Base-by-base conservation (phyloP, 2,113 vertebrate genomes). In the Engraulis encrasicolus region DNA sequence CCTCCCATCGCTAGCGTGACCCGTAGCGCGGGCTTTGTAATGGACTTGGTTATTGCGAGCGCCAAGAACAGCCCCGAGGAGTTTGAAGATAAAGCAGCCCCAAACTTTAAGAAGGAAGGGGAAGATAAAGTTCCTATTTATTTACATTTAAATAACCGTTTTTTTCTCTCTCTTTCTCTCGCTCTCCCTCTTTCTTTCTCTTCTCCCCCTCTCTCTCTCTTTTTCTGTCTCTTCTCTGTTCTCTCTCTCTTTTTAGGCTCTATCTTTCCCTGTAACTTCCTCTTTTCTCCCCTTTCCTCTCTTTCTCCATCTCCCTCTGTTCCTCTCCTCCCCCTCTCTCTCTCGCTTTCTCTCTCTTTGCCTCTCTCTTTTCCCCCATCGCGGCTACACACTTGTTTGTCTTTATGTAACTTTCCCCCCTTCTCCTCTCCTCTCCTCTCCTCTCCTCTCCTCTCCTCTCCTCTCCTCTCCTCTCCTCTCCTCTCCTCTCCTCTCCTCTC, bases 111-210 rank as follows among this genome's bases (percentile, higher is more conserved):
- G 82, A 86, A 84, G 82, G 78, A 84, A 83, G 81, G 81, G 86
- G 87, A 86, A 92, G 90, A 92, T 92, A 91, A 91, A 90, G 82
- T 89, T 88, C 74, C 85, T 85, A 81, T 92, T 90, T 91, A 91
- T 89, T 89, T 92, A 89, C 87, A 90, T 92, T 91, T 90, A 90
- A 91, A 92, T 92, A 89, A 90, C 88, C 80, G 78, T 84, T 89
- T 84, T 81, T 23, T 81, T 78, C 18, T 78, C 52, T 34, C 19
- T 23, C n/a, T 58, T 50, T 83, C 48, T 23, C 40, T 27, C 40
- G 3, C 9, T 9, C 9, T 9, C 40, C 9, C 40, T 9, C 40
- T 45, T 9, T n/a, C n/a, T 9, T 45, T 9, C 40, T 45, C 40
- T 45, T 9, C 40, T 45, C 40, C 9, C 40, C 9, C 40, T 45